phyloP scores from a whole-genome alignment of 2,113 vertebrate genomes.

The Cyphomyrus discorhynchus region DNA sequence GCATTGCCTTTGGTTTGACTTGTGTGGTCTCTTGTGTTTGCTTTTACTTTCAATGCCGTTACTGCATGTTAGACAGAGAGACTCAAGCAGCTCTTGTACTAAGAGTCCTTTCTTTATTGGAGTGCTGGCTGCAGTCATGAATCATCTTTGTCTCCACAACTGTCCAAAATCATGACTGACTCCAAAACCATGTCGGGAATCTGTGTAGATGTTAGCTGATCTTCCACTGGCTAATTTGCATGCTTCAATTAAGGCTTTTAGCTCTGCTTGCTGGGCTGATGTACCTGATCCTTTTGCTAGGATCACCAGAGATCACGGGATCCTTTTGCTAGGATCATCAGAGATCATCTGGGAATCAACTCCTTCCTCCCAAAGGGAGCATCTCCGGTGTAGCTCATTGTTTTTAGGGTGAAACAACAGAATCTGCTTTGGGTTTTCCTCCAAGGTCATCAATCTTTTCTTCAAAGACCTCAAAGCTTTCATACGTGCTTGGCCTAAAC shows the following conservation, averaged over 20 bases:
- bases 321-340: no score
- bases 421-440: neutral
- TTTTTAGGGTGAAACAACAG: neutral
- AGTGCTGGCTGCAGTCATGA: neutral
- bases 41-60: neutral
- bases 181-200: neutral
- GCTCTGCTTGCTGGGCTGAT: neutral
- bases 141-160: neutral
- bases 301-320: no score
- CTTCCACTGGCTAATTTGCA: neutral
- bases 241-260: neutral
- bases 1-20: neutral
- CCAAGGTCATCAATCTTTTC: neutral
- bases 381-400: neutral
- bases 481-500: neutral
- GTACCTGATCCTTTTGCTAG: neutral
- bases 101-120: neutral
- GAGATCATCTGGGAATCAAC: neutral
- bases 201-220: neutral
- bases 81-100: neutral
- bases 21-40: neutral
- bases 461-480: neutral
- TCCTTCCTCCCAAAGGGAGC: neutral
- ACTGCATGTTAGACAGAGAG: neutral
- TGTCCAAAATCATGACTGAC: neutral